Percentiles rank a stretch among this genome's conserved stretches.
phyloP scores from a whole-genome alignment of 2,888 invertebrate species.

The Apodemia zela region DNA sequence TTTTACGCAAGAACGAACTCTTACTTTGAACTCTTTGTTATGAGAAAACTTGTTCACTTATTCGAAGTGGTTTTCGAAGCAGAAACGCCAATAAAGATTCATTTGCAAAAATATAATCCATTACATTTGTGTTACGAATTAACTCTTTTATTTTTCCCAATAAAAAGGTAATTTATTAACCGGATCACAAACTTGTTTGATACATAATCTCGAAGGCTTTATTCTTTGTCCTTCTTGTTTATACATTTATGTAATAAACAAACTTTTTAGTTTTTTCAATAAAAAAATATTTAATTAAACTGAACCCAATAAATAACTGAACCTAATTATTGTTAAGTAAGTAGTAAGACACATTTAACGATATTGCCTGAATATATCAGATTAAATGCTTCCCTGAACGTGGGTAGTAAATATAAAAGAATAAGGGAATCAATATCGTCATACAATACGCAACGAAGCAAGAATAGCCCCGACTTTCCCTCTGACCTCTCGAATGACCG shows the following conservation, averaged over 20 bases:
- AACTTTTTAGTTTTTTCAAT: too few relatives aligned
- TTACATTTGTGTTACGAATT: neutral
- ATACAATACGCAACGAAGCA: neutral
- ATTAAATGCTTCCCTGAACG: too few relatives aligned
- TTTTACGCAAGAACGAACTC: conserved; percentile 63
- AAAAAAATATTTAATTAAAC: too few relatives aligned
- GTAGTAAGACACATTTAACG: too few relatives aligned
- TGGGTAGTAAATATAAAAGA: neutral
- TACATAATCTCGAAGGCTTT: too few relatives aligned
- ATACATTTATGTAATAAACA: too few relatives aligned
- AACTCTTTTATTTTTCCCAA: neutral
- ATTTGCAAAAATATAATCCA: neutral
- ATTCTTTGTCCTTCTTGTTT: too few relatives aligned
- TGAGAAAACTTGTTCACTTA: conserved; percentile 7
- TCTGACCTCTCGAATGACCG: conserved; percentile 2
- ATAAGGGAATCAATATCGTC: neutral
- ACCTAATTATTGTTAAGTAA: too few relatives aligned
- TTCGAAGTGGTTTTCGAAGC: conserved; percentile 3
- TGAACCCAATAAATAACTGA: too few relatives aligned
- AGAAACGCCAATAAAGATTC: neutral
- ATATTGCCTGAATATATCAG: too few relatives aligned
- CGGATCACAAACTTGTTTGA: too few relatives aligned
- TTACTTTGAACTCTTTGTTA: neutral
- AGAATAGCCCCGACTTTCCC: neutral
- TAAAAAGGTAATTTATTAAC: neutral